phyloP scores from a whole-genome alignment of 2,888 invertebrate species.

The Agrypnus murinus region DNA sequence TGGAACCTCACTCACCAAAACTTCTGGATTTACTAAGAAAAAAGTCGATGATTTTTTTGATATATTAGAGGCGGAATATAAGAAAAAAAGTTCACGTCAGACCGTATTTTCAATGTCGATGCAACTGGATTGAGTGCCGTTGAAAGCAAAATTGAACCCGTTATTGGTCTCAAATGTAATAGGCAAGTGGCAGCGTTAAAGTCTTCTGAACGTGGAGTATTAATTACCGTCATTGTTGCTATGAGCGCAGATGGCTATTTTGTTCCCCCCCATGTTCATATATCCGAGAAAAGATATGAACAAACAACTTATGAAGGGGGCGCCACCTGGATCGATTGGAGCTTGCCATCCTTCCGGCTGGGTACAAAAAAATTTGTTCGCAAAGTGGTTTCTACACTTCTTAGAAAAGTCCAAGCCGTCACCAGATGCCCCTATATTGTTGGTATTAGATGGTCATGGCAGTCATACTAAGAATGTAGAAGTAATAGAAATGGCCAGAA shows the following conservation, averaged over 20 bases:
- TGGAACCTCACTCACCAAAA: slow-evolving; percentile 54
- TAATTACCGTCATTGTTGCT: slow-evolving; percentile 59
- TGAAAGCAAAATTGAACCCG: slow-evolving; percentile 59
- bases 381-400: slow-evolving; percentile 53
- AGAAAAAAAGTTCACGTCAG: slow-evolving; percentile 50
- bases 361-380: neutral
- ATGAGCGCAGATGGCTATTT: slow-evolving; percentile 62
- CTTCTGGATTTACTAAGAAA: slow-evolving; percentile 50
- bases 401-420: slow-evolving; percentile 48
- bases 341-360: slow-evolving; percentile 48
- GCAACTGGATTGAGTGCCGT: slow-evolving; percentile 65
- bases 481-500: slow-evolving; percentile 60
- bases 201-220: slow-evolving; percentile 63
- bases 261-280: slow-evolving; percentile 64
- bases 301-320: slow-evolving; percentile 59
- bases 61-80: slow-evolving; percentile 43
- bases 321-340: slow-evolving; percentile 58
- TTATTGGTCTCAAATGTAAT: slow-evolving; percentile 62
- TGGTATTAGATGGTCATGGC: no score
- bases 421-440: slow-evolving; percentile 51
- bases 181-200: slow-evolving; percentile 61
- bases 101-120: slow-evolving; percentile 63
- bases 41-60: slow-evolving; percentile 56
- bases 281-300: slow-evolving; percentile 64
- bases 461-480: slow-evolving; percentile 62